Conservation (phyloP, 2,888 invertebrate genomes). For the Cataglyphis cursor region DNA sequence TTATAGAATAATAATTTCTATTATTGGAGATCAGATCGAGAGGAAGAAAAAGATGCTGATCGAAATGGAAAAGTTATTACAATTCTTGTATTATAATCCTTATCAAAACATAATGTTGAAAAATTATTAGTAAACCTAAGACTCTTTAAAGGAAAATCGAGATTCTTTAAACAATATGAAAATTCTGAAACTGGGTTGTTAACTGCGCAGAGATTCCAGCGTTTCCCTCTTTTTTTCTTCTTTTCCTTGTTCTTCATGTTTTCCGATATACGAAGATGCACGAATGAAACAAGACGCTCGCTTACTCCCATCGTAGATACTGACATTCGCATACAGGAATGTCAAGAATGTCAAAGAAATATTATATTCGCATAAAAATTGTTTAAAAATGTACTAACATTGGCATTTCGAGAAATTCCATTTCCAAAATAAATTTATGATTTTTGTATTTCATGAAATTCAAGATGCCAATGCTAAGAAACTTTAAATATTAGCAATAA, state of each 20-base stretch:
- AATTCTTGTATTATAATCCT: background rate
- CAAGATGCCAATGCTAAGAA: background rate
- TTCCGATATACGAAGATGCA: background rate
- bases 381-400: background rate
- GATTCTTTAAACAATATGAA: background rate
- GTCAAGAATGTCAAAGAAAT: background rate
- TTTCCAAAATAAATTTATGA: background rate
- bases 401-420: background rate
- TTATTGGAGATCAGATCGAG: background rate
- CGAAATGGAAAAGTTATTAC: background rate
- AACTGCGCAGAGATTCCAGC: background rate
- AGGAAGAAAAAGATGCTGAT: background rate
- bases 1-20: background rate
- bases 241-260: background rate
- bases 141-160: background rate
- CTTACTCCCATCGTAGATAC: background rate
- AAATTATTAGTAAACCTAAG: background rate
- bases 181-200: background rate
- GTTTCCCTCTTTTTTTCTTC: background rate
- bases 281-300: background rate
- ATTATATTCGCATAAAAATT: background rate
- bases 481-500: background rate
- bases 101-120: background rate
- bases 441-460: background rate
- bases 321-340: background rate